These are phyloP conservation scores for Aphrophora alni DNA, from an alignment of 2,888 invertebrate genomes.

Conservation along the genomic window DNA sequence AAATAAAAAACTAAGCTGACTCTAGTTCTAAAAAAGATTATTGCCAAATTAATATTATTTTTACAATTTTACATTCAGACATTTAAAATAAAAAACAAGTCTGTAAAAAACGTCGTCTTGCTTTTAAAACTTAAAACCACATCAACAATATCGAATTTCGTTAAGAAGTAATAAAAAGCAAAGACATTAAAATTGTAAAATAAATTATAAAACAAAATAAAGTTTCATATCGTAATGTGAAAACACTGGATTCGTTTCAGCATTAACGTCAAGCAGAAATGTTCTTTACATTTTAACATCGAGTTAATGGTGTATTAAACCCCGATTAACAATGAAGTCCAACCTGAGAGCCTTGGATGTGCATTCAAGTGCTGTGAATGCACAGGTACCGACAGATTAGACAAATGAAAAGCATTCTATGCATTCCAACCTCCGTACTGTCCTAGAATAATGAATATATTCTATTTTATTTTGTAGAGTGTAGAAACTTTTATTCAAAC, in stretches of 20 bases:
- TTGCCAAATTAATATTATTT: too few relatives aligned
- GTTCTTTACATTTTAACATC: not conserved
- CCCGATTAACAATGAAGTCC: not conserved
- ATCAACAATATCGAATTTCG: too few relatives aligned
- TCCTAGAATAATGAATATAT: not conserved
- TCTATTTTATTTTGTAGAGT: not conserved
- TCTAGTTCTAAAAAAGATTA: too few relatives aligned
- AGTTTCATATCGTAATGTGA: too few relatives aligned
- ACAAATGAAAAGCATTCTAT: not conserved
- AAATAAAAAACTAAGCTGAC: too few relatives aligned
- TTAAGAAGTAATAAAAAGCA: too few relatives aligned
- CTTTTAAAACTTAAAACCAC: too few relatives aligned
- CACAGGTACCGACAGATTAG: not conserved
- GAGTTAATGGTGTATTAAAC: not conserved
- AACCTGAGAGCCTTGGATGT: not conserved
- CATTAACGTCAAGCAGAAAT: not conserved
- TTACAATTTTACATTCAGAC: too few relatives aligned
- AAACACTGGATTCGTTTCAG: not conserved
- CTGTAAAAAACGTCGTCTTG: too few relatives aligned
- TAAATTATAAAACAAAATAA: too few relatives aligned
- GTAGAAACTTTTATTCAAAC: not conserved
- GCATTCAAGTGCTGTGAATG: not conserved
- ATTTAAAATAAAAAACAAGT: too few relatives aligned
- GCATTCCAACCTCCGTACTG: not conserved
- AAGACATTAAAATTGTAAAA: too few relatives aligned